Percentiles rank a stretch among this genome's conserved stretches.
Conservation (phyloP, 2,113 vertebrate genomes). For the Kryptolebias marmoratus region DNA sequence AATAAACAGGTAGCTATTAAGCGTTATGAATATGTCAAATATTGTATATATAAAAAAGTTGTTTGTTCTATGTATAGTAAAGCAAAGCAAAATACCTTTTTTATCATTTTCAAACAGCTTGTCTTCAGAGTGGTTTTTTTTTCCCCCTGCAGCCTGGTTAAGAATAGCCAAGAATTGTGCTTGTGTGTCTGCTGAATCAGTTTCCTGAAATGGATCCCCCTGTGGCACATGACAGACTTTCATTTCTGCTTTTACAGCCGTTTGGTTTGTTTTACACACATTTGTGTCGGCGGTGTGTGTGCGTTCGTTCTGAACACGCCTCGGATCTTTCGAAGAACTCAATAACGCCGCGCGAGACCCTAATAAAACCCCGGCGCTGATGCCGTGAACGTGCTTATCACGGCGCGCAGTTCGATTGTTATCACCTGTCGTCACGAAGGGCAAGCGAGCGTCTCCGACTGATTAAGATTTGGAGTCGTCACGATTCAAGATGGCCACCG, state of each 20-base stretch:
- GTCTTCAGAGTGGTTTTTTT: not conserved
- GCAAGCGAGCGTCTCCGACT: no score
- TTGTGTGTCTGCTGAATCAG: slow-evolving; percentile 60
- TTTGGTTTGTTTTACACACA: slow-evolving; percentile 4
- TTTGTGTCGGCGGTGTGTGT: not conserved
- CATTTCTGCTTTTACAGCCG: slow-evolving; percentile 69
- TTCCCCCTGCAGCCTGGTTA: slow-evolving; percentile 8
- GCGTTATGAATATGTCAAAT: no score
- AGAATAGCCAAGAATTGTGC: slow-evolving; percentile 39
- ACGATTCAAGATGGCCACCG: no score
- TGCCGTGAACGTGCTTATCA: not conserved
- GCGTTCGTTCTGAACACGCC: not conserved
- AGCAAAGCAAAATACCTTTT: not conserved
- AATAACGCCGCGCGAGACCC: not conserved
- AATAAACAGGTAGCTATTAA: not conserved
- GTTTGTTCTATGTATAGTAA: not conserved
- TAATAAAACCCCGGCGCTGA: not conserved
- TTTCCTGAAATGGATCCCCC: slow-evolving; percentile 58
- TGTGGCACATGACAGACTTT: slow-evolving; percentile 68
- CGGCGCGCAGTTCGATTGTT: no score
- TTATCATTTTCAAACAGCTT: not conserved
- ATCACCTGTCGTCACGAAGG: no score
- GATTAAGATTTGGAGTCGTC: no score
- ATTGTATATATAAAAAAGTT: no score
- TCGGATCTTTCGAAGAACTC: slow-evolving; percentile 27